phyloP scores from a whole-genome alignment of 2,797 vertebrate species.

The Bradypodion ventrale region DNA sequence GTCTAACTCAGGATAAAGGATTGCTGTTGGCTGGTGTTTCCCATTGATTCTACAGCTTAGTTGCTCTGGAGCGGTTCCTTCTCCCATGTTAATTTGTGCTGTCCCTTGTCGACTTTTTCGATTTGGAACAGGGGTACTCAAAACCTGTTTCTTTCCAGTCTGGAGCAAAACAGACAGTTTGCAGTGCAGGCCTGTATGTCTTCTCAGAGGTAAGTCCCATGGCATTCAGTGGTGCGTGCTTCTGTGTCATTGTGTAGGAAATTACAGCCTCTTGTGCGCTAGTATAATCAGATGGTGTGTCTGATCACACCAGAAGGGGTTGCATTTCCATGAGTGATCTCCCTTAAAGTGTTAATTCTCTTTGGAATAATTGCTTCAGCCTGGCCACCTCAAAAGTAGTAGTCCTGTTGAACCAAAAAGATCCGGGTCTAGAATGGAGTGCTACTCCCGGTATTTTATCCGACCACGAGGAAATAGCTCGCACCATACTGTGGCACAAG shows the following conservation, averaged over 20 bases:
- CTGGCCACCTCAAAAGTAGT: too few species aligned
- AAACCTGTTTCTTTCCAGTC: background rate
- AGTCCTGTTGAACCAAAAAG: too few species aligned
- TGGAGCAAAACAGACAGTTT: too few species aligned
- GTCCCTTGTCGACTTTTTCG: constrained; percentile 13
- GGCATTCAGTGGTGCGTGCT: background rate
- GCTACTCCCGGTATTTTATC: too few species aligned
- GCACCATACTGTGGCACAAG: too few species aligned
- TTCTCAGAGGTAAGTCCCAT: background rate
- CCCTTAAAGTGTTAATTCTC: too few species aligned
- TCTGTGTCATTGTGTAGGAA: background rate
- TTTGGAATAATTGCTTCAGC: too few species aligned
- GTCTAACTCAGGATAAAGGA: constrained; percentile 7
- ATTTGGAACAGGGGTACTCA: background rate
- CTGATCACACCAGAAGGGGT: too few species aligned
- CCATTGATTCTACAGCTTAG: background rate
- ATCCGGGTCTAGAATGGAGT: too few species aligned
- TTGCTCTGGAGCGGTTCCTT: background rate
- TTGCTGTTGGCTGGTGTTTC: background rate
- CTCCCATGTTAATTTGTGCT: background rate
- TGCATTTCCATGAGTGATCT: too few species aligned
- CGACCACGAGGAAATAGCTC: too few species aligned
- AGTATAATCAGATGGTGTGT: too few species aligned
- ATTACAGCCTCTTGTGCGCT: background rate
- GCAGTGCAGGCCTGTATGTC: background rate